Evolutionary conservation across 1,140 invertebrate genomes (phyloP).

Genomic region (Nomia melanderi): DNA sequence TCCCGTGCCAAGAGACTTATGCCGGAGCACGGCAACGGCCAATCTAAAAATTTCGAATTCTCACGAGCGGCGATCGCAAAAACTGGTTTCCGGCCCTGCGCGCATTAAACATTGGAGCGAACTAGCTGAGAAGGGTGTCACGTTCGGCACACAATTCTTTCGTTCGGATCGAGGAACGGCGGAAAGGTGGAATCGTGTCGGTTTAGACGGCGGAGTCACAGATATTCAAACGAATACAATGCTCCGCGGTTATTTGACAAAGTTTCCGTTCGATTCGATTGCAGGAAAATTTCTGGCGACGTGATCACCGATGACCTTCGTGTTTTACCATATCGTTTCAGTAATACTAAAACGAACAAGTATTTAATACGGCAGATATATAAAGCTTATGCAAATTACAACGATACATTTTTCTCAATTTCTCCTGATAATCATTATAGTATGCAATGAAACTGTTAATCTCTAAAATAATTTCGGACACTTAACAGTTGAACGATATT

Average conservation of each 20-base stretch:
- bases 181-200: background rate
- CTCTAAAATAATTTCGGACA: no score
- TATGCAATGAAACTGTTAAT: no score
- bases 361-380: no score
- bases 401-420: no score
- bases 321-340: no score
- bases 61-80: slow-evolving; percentile 18
- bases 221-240: slow-evolving; percentile 60
- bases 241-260: background rate
- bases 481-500: no score
- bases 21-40: slow-evolving; percentile 21
- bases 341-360: no score
- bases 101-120: slow-evolving; percentile 32
- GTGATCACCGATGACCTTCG: no score
- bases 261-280: background rate
- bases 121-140: slow-evolving; percentile 43
- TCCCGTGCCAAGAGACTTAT: slow-evolving; percentile 7
- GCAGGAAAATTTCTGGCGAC: background rate
- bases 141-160: slow-evolving; percentile 54
- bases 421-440: no score
- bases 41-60: slow-evolving; percentile 42
- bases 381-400: no score
- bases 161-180: slow-evolving; percentile 32
- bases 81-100: slow-evolving; percentile 9
- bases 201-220: slow-evolving; percentile 16